These are phyloP conservation scores for Aporophyla lueneburgensis DNA, from an alignment of 2,888 invertebrate species.

Conservation along the genomic window DNA sequence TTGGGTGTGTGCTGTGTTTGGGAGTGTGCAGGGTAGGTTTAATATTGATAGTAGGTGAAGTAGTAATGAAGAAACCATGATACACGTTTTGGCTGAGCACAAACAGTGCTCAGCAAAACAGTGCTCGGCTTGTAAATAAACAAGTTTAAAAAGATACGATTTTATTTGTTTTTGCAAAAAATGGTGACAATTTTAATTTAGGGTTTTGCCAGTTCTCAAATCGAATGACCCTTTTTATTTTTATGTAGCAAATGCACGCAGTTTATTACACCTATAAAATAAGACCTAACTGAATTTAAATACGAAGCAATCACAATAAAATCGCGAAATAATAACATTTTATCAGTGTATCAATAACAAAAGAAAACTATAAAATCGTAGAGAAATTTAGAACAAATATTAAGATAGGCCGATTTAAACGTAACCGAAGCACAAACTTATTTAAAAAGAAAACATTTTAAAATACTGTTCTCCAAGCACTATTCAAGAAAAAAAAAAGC, in stretches of 20 bases:
- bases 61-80: neutral
- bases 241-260: neutral
- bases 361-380: neutral
- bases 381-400: neutral
- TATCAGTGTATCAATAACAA: slow-evolving; percentile 9
- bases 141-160: neutral
- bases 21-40: neutral
- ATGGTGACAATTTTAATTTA: neutral
- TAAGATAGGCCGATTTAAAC: too few species aligned
- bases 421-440: neutral
- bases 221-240: neutral
- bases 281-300: slow-evolving; percentile 14
- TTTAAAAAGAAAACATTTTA: neutral
- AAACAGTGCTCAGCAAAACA: too few species aligned
- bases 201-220: neutral
- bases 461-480: neutral
- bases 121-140: neutral
- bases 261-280: slow-evolving; percentile 23
- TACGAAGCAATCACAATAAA: slow-evolving; percentile 20
- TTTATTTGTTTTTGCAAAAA: neutral
- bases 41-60: neutral
- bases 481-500: neutral
- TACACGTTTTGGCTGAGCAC: too few species aligned
- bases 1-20: neutral
- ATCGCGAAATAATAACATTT: neutral